Evolutionary conservation across 2,113 vertebrate species (phyloP).

Genomic region (Sclerurus mexicanus): DNA sequence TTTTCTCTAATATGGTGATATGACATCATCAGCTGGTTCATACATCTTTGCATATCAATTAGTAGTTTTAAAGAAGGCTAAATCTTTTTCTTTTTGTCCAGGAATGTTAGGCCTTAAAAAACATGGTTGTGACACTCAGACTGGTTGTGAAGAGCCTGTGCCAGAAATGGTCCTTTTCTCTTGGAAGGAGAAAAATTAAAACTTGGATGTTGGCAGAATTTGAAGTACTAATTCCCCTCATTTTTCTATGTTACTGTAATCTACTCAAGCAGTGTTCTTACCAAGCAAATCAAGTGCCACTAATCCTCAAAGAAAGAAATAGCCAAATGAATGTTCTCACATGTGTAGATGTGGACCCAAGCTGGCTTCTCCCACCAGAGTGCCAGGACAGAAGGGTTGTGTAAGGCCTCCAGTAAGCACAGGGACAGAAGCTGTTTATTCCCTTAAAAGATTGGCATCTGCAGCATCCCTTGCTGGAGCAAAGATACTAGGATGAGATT

Average conservation of each 20-base stretch:
- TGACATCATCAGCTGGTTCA: not conserved
- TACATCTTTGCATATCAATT: not conserved
- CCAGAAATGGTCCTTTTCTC: not conserved
- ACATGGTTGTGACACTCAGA: not conserved
- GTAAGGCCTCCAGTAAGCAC: not conserved
- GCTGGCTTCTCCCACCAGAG: not conserved
- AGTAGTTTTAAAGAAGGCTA: not conserved
- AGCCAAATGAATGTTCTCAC: not conserved
- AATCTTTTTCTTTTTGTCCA: not conserved
- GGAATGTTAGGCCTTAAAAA: not conserved
- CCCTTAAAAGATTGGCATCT: not conserved
- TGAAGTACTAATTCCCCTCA: not conserved
- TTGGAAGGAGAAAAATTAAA: not conserved
- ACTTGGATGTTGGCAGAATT: not conserved
- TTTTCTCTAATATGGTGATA: not conserved
- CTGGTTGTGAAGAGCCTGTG: not conserved
- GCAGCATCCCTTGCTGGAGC: not conserved
- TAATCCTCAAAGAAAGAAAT: not conserved
- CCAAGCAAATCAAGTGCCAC: not conserved
- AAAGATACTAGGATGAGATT: not conserved
- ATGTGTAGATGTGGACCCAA: rapidly evolving
- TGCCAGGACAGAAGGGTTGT: not conserved
- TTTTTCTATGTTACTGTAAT: not conserved
- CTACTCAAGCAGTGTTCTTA: not conserved
- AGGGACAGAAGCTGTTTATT: not conserved